phyloP scores from a whole-genome alignment of 2,888 invertebrate species.

The Patella ulyssiponensis region DNA sequence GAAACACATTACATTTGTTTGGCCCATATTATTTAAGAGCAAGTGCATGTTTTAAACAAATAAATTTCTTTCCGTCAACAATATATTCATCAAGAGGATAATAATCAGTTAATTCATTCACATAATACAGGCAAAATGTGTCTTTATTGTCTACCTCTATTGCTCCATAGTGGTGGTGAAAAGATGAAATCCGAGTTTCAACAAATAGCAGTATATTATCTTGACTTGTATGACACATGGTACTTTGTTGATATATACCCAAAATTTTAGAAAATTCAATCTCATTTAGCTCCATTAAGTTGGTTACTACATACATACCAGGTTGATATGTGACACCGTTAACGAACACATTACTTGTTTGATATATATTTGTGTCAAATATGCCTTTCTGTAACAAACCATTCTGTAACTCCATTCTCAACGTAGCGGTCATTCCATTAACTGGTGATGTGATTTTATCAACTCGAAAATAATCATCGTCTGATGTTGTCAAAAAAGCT shows the following conservation, averaged over 20 bases:
- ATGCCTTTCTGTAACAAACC: not conserved
- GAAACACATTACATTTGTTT: too few relatives aligned
- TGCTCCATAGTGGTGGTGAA: not conserved
- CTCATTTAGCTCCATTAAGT: not conserved
- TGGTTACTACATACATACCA: slow-evolving; percentile 9
- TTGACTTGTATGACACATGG: not conserved
- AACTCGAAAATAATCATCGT: not conserved
- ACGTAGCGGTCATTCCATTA: not conserved
- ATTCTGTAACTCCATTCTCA: not conserved
- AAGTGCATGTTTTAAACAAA: not conserved
- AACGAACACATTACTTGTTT: slow-evolving; percentile 1
- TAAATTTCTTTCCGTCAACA: not conserved
- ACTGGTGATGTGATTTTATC: not conserved
- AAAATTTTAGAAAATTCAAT: not conserved
- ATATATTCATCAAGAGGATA: slow-evolving; percentile 15
- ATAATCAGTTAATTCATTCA: slow-evolving; percentile 14
- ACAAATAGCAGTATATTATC: slow-evolving; percentile 9
- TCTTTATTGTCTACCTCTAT: not conserved
- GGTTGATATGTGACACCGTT: slow-evolving; percentile 6
- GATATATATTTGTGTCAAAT: not conserved
- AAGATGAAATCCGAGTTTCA: slow-evolving; percentile 1
- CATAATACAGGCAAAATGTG: not conserved
- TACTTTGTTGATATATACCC: not conserved
- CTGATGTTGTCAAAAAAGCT: not conserved
- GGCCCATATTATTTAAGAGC: too few relatives aligned